Base-by-base conservation (phyloP, 2,113 vertebrate genomes). In the Festucalex cinctus region DNA sequence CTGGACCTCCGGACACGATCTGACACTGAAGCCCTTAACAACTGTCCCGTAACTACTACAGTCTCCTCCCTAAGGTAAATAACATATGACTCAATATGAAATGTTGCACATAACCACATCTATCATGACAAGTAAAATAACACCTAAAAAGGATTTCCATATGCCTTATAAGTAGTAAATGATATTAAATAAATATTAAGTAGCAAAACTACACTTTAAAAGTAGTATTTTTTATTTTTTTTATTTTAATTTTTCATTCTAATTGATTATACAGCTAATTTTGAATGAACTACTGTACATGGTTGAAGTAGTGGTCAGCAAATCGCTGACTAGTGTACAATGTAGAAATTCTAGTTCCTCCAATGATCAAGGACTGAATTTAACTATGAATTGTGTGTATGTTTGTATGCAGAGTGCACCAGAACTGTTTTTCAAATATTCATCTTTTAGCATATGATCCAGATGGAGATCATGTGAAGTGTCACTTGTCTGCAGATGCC, bases 1-100 rank as follows among this genome's bases (percentile, higher is more conserved):
- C n/a, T 92, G 74, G 76, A 92, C 66, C 70, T 90, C 59, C 87
- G 91, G 8, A 78, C 9, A 5, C 83, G 92, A n/a, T 91, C 91
- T 0, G 92, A 92, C 71, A 84, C 82, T 0, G 13, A 39, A 0
- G 8, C 36, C 36, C 35, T 88, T 54, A 92, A 93, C 82, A 79
- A 41, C 65, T 89, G 89, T 19, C 92, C 92, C 0, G 71, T 90
- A 10, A 88, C 86, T 0, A 69, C 88, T 2, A 78, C 85, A 0
- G 80, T 91, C 32, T 79, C 92, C 0, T 70, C 71, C 3, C 0
- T 92, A 62, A 70, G 89, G 90, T 90, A 65, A 22, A 3, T 6
- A 35, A 0, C 0, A 43, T 57, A 22, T 48, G 36, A 51, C 20
- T 6, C 26, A 59, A 3, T 44, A 44, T 44, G 43, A 14, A 44